Conservation (phyloP, 35 echinoderm and acorn worm species). For the Lytechinus pictus region DNA sequence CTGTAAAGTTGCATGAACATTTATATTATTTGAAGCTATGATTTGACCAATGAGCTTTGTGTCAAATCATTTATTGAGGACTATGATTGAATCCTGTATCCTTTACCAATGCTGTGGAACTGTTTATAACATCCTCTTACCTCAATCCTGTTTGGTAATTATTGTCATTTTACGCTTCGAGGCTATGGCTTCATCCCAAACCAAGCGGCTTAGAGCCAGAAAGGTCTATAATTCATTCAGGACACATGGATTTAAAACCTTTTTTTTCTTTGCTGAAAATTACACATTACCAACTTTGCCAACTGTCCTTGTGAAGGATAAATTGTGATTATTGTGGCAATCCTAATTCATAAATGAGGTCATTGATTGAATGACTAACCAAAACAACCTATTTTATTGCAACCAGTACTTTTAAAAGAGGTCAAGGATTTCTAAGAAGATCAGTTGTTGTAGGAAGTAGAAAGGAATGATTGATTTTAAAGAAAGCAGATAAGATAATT, state of each 20-base stretch:
- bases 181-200: background rate
- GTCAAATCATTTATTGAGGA: background rate
- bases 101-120: background rate
- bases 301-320: background rate
- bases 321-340: background rate
- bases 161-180: background rate
- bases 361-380: background rate
- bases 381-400: background rate
- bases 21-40: background rate
- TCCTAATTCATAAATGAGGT: conserved; percentile 3
- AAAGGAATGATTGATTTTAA: no score
- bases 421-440: background rate
- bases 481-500: no score
- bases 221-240: background rate
- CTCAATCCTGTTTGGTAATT: background rate
- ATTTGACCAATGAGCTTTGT: background rate
- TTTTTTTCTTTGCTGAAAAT: background rate
- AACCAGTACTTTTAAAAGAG: background rate
- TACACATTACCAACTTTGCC: background rate
- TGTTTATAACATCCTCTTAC: background rate
- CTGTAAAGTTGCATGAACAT: background rate
- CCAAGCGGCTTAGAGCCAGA: background rate
- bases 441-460: no score
- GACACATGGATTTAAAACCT: background rate
- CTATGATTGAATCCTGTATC: background rate